Conservation (phyloP, 2,113 vertebrate genomes). For the Abramis brama region DNA sequence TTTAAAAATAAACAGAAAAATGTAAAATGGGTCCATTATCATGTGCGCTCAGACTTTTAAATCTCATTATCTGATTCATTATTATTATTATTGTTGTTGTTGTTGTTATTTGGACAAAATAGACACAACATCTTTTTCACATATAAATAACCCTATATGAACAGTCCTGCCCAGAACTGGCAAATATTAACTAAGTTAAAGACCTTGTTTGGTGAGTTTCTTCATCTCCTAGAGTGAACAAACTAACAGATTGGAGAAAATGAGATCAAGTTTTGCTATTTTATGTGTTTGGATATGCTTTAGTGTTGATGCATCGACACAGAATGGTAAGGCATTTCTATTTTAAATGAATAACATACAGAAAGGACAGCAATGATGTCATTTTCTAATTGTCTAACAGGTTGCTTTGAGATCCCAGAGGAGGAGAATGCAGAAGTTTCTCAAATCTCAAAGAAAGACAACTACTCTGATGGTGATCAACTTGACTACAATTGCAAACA, state of each 20-base stretch:
- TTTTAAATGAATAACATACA: not conserved
- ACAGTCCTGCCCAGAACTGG: not conserved
- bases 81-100: no score
- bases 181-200: slow-evolving; percentile 30
- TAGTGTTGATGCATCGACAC: slow-evolving; percentile 14
- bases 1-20: no score
- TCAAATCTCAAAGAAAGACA: not conserved
- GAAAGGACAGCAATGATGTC: not conserved
- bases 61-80: no score
- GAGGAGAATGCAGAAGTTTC: slow-evolving; percentile 43
- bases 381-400: not conserved
- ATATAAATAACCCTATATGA: not conserved
- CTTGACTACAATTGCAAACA: slow-evolving; percentile 37
- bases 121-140: not conserved
- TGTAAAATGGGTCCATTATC: no score
- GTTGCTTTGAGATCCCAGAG: slow-evolving; percentile 34
- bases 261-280: slow-evolving; percentile 51
- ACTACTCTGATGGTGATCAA: slow-evolving; percentile 27
- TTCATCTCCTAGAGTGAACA: not conserved
- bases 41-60: no score
- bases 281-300: slow-evolving; percentile 55
- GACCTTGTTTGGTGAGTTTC: not conserved
- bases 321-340: slow-evolving; percentile 54
- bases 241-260: slow-evolving; percentile 23
- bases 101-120: not conserved